phyloP scores from a whole-genome alignment of 2,113 vertebrate genomes.

The Asarcornis scutulata region DNA sequence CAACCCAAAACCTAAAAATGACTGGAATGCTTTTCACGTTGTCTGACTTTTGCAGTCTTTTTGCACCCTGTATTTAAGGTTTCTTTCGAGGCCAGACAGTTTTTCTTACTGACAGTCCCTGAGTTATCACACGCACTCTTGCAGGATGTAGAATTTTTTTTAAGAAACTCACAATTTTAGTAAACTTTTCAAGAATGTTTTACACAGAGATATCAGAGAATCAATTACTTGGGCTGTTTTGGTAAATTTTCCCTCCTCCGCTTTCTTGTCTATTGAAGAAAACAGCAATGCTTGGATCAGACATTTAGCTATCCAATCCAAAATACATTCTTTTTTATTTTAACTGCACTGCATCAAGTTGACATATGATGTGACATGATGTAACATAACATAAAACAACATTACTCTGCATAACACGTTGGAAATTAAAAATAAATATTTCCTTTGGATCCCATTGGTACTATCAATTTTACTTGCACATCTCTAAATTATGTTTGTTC shows the following conservation, averaged over 20 bases:
- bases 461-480: slow-evolving; percentile 37
- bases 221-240: neutral
- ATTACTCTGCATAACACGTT: slow-evolving; percentile 27
- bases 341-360: slow-evolving; percentile 28
- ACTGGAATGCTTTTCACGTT: slow-evolving; percentile 15
- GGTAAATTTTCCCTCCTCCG: neutral
- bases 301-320: slow-evolving; percentile 33
- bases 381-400: slow-evolving; percentile 36
- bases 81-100: slow-evolving; percentile 28
- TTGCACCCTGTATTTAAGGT: slow-evolving; percentile 3
- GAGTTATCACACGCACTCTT: neutral
- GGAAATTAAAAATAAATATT: slow-evolving; percentile 62
- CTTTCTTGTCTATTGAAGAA: slow-evolving; percentile 56
- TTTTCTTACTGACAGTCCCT: neutral
- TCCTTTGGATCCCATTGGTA: slow-evolving; percentile 4
- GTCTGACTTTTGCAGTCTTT: neutral
- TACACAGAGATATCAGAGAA: slow-evolving; percentile 11
- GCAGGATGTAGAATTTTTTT: neutral
- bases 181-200: neutral
- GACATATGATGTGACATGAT: slow-evolving; percentile 34
- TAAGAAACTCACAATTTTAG: neutral
- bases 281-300: slow-evolving; percentile 9
- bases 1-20: neutral
- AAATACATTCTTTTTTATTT: slow-evolving; percentile 48
- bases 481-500: slow-evolving; percentile 38